phyloP scores from a whole-genome alignment of 92 coral and sea anemone species.

The Epizoanthus fatuus region DNA sequence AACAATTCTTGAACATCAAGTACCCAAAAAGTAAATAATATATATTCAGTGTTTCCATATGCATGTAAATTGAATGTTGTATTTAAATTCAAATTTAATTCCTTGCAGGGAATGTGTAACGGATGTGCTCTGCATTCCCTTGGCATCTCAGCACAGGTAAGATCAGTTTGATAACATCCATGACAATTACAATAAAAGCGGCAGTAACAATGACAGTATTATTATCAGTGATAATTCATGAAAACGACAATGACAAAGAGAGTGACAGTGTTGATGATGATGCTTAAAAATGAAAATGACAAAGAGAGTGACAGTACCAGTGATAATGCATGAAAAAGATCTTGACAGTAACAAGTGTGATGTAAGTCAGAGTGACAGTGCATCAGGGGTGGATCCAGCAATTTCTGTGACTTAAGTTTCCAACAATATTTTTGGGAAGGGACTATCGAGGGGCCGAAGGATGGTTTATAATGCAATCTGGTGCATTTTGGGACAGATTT shows the following conservation, averaged over 20 bases:
- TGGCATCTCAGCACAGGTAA: slow-evolving; percentile 98
- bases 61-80: too few species aligned
- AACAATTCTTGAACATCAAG: not conserved
- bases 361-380: too few species aligned
- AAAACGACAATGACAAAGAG: not conserved
- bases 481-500: too few species aligned
- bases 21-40: not conserved
- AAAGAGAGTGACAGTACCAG: not conserved
- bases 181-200: too few species aligned
- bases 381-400: too few species aligned
- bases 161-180: not conserved
- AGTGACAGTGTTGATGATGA: not conserved
- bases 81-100: not conserved
- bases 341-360: not conserved
- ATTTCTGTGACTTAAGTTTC: too few species aligned
- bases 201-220: not conserved
- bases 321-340: not conserved
- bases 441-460: too few species aligned
- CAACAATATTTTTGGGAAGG: too few species aligned
- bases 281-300: not conserved
- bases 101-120: slow-evolving; percentile 83
- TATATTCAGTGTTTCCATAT: not conserved
- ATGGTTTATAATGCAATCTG: too few species aligned
- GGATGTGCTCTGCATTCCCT: slow-evolving; percentile 88
- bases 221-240: not conserved